These are phyloP conservation scores for Eolophus roseicapilla DNA, from an alignment of 2,113 vertebrate species.

Conservation along the genomic window DNA sequence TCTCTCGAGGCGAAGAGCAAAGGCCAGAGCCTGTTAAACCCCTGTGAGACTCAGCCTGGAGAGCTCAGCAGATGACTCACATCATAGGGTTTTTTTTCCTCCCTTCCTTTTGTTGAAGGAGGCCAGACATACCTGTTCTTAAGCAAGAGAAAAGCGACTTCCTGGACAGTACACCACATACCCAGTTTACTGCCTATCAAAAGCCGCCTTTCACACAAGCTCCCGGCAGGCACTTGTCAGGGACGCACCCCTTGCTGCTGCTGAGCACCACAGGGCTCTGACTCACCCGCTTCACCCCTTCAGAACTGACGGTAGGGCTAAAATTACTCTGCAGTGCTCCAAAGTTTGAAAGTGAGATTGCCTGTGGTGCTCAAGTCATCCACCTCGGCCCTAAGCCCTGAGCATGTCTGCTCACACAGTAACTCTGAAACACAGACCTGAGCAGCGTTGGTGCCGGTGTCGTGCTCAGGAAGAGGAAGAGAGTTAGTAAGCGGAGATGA, in stretches of 20 bases:
- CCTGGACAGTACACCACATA: background rate
- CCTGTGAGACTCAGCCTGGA: background rate
- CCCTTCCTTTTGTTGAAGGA: background rate
- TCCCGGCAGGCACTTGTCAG: accelerated
- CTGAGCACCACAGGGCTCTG: background rate
- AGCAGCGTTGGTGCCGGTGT: accelerated
- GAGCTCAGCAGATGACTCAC: conserved; percentile 38
- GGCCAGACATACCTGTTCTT: conserved; percentile 49
- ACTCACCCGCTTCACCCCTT: background rate
- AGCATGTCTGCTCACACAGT: accelerated
- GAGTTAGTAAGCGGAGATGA: background rate
- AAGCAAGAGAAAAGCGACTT: background rate
- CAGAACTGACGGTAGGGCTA: background rate
- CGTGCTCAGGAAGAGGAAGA: background rate
- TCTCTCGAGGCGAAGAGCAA: background rate
- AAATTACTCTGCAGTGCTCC: background rate
- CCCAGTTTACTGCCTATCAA: background rate
- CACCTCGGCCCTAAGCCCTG: background rate
- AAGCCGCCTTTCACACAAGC: background rate
- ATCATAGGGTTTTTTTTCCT: background rate
- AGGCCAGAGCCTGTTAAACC: background rate
- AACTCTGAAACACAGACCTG: accelerated
- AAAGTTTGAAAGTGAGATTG: background rate
- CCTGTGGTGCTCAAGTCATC: background rate
- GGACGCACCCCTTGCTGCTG: background rate